phyloP scores from a whole-genome alignment of 2,888 invertebrate species.

The Catocala sponsa region DNA sequence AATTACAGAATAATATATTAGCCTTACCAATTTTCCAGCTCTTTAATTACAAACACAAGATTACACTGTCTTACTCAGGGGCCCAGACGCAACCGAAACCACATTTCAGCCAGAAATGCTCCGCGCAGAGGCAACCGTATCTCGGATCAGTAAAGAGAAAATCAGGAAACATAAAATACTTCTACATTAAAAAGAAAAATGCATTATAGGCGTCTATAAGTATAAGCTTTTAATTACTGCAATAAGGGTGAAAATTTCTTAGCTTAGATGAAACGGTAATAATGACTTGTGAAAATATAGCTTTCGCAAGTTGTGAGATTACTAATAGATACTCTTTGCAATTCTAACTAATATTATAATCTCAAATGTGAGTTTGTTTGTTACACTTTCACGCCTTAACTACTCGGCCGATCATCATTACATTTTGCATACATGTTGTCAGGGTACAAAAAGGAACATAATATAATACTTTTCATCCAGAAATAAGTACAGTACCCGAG shows the following conservation, averaged over 20 bases:
- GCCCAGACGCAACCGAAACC: conserved; percentile 38
- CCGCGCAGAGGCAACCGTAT: conserved; percentile 22
- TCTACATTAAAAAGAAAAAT: conserved; percentile 6
- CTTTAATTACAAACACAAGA: conserved; percentile 15
- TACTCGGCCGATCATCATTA: too few relatives aligned
- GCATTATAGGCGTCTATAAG: neutral
- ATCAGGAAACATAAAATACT: conserved; percentile 20
- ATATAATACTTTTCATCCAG: too few relatives aligned
- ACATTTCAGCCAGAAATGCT: conserved; percentile 42
- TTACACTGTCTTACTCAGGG: conserved; percentile 34
- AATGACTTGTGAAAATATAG: neutral
- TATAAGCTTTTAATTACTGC: neutral
- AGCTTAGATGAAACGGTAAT: neutral
- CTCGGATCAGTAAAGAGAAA: conserved; percentile 27
- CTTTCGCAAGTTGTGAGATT: neutral
- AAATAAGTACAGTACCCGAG: too few relatives aligned
- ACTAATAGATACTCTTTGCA: too few relatives aligned
- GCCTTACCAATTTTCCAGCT: conserved; percentile 2
- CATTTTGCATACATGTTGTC: too few relatives aligned
- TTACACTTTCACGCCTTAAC: too few relatives aligned
- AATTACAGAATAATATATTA: too few relatives aligned
- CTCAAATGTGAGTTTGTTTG: too few relatives aligned
- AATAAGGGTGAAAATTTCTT: neutral
- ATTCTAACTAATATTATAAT: too few relatives aligned
- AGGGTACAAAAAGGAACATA: too few relatives aligned